Base-by-base conservation (phyloP, 1,140 invertebrate species). In the Probaryconus sp. region DNA sequence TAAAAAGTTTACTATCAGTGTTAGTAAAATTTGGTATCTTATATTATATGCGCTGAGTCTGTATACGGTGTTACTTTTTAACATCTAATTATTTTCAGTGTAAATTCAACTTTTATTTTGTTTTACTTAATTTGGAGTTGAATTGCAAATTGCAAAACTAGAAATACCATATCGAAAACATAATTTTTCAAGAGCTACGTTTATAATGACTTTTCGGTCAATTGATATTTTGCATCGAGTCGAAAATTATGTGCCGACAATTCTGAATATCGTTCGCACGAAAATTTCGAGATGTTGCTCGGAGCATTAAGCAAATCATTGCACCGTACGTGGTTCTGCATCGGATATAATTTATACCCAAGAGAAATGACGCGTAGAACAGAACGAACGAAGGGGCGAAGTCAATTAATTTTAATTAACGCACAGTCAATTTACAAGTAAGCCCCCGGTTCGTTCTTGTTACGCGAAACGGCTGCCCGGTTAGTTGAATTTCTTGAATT, bases 371-470 rank as follows among this genome's bases (percentile, higher is more conserved):
- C 65, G 67, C 61, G 61, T 73, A 76, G 71, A 48, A 72, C 42
- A 45, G 69, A 53, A 71, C 51, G 60, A 72, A 70, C 51, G 60
- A 72, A 70, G 60, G 64, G 53, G 76, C 69, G 69, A 73, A 81
- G 83, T 85, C 81, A 81, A 84, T 85, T 80, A 84, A 83, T 83
- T 81, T 80, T 80, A 84, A 85, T 84, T 81, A 85, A 81, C 74
- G 77, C 71, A 74, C 79, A 82, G 78, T 82, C 81, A 79, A 79
- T 83, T 77, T 79, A 67, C 51, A 77, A 69, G 75, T 43, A 78
- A 70, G 67, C 71, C 64, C 68, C 50, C 56, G 50, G 63, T 56
- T 67, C 43, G 58, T n/a, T n/a, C n/a, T n/a, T 48, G 61, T 37
- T 67, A 67, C 61, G 61, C 55, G 70, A 58, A 63, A 63, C 50